Conservation (phyloP, 1,140 invertebrate genomes). For the Caerostris extrusa region DNA sequence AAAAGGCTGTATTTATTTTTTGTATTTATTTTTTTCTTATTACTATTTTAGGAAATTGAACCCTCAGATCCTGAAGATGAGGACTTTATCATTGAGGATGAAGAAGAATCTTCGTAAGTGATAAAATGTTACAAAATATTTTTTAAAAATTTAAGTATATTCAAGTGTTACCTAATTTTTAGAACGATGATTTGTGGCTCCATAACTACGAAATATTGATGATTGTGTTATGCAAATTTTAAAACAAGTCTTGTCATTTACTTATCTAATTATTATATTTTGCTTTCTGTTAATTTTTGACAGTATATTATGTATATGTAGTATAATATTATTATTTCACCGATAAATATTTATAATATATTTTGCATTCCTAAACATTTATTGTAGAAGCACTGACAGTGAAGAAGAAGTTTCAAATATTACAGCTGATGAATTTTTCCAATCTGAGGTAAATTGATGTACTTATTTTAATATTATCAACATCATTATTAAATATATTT, state of each 20-base stretch:
- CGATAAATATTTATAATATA: not conserved
- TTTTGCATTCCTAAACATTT: not conserved
- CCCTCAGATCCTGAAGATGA: slow-evolving; percentile 10
- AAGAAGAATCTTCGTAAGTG: slow-evolving; percentile 13
- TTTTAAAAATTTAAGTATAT: no score
- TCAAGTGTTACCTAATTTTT: no score
- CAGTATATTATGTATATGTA: not conserved
- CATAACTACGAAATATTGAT: no score
- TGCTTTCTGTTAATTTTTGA: no score
- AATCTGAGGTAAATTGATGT: not conserved
- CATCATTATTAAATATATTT: not conserved
- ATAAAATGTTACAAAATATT: not conserved
- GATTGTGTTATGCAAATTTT: no score
- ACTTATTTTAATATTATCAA: not conserved
- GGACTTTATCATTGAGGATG: not conserved
- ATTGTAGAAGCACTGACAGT: not conserved
- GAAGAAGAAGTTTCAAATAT: not conserved
- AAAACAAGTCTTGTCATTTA: no score
- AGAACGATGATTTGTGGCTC: no score
- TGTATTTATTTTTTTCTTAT: not conserved
- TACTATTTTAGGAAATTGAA: slow-evolving; percentile 13
- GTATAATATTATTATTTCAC: not conserved
- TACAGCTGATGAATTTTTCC: not conserved
- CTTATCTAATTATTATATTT: no score
- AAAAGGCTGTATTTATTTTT: not conserved